Base-by-base conservation (phyloP, 2,113 vertebrate genomes). In the Lagopus leucura region DNA sequence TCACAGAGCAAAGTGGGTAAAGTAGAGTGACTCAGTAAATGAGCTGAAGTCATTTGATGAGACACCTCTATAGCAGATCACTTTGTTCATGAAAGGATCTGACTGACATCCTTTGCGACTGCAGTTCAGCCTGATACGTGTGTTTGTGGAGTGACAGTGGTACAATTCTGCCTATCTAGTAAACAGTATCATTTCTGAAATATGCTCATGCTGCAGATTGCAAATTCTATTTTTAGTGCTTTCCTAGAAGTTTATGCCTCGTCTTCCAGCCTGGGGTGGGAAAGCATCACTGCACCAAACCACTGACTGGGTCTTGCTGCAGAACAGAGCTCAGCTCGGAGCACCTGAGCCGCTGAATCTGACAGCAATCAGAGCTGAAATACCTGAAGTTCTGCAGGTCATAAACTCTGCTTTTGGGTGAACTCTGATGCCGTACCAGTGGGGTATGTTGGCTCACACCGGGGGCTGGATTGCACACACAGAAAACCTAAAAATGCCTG, bases 11-110 rank as follows among this genome's bases (percentile, higher is more conserved):
- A 81, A 85, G 43, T 20, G 52, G 38, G 61, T 89, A 82, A 85
- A 95, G 85, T 1, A 76, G 67, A 70, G 55, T 54, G 78, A 91
- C 79, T 94, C 42, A 16, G 77, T 89, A 91, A 88, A 89, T 69
- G 40, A 90, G 76, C 55, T 86, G 52, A 92, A 92, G 67, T 42
- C 32, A 60, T 91, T 80, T 70, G 75, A 82, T 12, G 8, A 61
- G 73, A 76, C 52, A 67, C 52, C 60, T 91, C 3, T 89, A 38
- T 34, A 94, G 70, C 57, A 86, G n/a, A 87, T 71, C 34, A 22
- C 42, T 93, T 82, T 86, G 43, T 75, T 86, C 43, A 45, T 72
- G 14, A 48, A 71, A 88, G 11, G 47, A 65, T 81, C 69, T 61
- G 28, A 43, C 24, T 67, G 64, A 45, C 61, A 54, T 14, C 20